These are phyloP conservation scores for Clarias platycephalus DNA, from an alignment of 2,797 vertebrate species.

Conservation along the genomic window DNA sequence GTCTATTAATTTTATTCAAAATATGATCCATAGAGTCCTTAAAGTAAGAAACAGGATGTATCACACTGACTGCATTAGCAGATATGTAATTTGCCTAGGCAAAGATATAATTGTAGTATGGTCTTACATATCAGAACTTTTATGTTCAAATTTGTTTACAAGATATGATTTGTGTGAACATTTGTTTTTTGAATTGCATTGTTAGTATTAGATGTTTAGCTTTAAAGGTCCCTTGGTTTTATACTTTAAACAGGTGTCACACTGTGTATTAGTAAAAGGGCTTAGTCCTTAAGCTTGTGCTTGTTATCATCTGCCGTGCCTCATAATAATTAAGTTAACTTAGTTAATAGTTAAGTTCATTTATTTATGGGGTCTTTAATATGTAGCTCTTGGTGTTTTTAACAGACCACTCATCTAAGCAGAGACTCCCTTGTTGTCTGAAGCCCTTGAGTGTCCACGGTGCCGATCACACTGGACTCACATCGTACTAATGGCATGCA, in stretches of 20 bases:
- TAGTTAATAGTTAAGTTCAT: constrained; percentile 23
- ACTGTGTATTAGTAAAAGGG: constrained; percentile 32
- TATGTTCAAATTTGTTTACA: not conserved
- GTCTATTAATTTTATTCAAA: not conserved
- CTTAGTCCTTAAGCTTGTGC: constrained; percentile 49
- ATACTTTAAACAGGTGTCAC: constrained; percentile 3
- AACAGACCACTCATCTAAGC: constrained; percentile 79
- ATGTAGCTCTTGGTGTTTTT: constrained; percentile 74
- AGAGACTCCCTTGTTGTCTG: constrained; percentile 80
- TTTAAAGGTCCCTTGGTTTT: not conserved
- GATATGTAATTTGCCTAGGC: not conserved
- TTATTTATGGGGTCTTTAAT: constrained; percentile 65
- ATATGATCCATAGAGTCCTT: not conserved
- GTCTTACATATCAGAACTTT: not conserved
- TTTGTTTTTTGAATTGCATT: not conserved
- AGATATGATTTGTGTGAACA: not conserved
- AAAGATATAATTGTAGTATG: not conserved
- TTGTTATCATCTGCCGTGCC: constrained; percentile 48
- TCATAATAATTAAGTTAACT: constrained; percentile 53
- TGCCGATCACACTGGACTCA: constrained; percentile 46
- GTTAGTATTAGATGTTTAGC: not conserved
- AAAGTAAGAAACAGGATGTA: not conserved
- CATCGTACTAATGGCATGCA: constrained; percentile 45
- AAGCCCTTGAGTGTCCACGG: constrained; percentile 56
- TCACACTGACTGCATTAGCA: not conserved